phyloP scores from a whole-genome alignment of 2,797 vertebrate genomes.

The Gambelia wislizenii region DNA sequence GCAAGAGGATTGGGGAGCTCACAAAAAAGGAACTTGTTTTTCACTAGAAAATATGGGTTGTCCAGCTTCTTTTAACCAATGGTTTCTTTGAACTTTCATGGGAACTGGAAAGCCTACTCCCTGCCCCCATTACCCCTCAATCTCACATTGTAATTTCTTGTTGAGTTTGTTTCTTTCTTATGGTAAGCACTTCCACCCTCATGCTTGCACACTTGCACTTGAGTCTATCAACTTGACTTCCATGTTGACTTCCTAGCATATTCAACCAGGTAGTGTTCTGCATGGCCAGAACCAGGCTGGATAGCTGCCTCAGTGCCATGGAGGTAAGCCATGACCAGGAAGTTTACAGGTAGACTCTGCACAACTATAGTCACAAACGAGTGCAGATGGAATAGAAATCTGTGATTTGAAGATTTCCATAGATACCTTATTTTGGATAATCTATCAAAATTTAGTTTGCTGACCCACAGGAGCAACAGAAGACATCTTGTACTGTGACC shows the following conservation, averaged over 20 bases:
- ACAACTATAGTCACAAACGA: not conserved
- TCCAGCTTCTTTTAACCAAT: not conserved
- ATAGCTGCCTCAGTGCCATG: not conserved
- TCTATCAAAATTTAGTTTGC: not conserved
- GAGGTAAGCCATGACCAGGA: not conserved
- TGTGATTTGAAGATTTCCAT: not conserved
- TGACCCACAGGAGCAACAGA: not conserved
- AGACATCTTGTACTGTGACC: not conserved
- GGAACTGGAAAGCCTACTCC: not conserved
- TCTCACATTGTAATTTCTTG: too few relatives aligned
- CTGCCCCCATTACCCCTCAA: too few relatives aligned
- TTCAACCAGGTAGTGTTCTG: not conserved
- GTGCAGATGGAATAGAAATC: not conserved
- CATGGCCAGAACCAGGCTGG: not conserved
- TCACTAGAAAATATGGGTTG: not conserved
- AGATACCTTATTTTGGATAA: not conserved
- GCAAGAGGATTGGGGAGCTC: not conserved
- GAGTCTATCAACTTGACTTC: not conserved
- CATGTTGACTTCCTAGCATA: not conserved
- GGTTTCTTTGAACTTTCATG: not conserved
- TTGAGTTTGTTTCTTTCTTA: too few relatives aligned
- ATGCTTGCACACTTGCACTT: not conserved
- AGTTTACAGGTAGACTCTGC: not conserved
- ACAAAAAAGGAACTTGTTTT: not conserved
- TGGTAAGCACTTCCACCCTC: too few relatives aligned